Evolutionary conservation across 1,140 invertebrate genomes (phyloP).

Genomic region (Macrosteles quadrilineatus): DNA sequence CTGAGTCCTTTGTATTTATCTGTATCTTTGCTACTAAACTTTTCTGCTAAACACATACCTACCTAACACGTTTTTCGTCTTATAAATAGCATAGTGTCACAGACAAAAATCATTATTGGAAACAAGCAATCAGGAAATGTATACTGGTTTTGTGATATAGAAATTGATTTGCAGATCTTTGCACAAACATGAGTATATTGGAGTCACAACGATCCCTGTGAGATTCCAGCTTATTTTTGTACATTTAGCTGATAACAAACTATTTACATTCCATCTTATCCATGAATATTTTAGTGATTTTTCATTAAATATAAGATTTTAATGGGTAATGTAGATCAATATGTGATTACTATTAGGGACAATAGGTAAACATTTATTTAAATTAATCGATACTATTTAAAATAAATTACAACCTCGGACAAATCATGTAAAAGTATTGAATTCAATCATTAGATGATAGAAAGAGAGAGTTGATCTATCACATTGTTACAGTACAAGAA

Average conservation of each 20-base stretch:
- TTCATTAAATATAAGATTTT: conserved; percentile 23
- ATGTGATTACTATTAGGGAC: conserved; percentile 13
- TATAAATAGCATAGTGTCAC: no score
- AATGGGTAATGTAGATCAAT: conserved; percentile 20
- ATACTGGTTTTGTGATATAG: no score
- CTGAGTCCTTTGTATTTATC: no score
- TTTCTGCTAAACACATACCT: no score
- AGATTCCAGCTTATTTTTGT: not conserved
- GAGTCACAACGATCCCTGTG: no score
- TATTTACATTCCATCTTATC: conserved; percentile 31
- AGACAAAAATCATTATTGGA: no score
- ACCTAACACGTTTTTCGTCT: no score
- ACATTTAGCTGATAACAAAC: not conserved
- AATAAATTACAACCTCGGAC: conserved; percentile 24
- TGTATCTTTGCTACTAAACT: no score
- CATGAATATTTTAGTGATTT: conserved; percentile 25
- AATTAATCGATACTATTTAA: no score
- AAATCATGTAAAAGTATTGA: conserved; percentile 24
- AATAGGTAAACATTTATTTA: not conserved
- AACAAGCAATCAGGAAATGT: no score
- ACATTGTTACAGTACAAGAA: conserved; percentile 42
- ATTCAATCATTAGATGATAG: conserved; percentile 28
- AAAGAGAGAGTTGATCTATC: conserved; percentile 32
- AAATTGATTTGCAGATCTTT: no score
- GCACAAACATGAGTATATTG: no score